These are phyloP conservation scores for Allolobophora icterica DNA, from an alignment of 2,888 invertebrate genomes.

Conservation along the genomic window DNA sequence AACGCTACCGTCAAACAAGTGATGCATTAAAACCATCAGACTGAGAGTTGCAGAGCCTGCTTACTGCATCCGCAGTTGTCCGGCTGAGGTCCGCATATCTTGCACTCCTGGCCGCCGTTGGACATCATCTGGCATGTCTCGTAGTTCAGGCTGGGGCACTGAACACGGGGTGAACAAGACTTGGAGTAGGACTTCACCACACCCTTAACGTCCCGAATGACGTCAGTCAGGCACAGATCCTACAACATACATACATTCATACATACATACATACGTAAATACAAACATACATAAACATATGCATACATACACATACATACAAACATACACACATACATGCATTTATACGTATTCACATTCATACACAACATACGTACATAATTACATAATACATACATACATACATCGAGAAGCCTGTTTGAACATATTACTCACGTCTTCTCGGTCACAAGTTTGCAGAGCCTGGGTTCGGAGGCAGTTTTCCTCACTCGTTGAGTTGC, in stretches of 20 bases:
- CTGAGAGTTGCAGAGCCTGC: background rate
- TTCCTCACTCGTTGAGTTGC: background rate
- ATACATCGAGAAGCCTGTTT: too few relatives aligned
- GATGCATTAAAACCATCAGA: background rate
- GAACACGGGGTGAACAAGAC: background rate
- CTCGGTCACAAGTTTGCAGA: background rate
- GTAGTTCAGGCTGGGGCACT: background rate
- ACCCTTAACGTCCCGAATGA: background rate
- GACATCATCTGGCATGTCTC: background rate
- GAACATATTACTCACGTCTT: background rate
- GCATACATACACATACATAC: too few relatives aligned
- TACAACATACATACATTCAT: background rate
- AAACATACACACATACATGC: too few relatives aligned
- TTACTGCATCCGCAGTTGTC: constrained; percentile 25
- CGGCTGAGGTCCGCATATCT: background rate
- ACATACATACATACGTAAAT: too few relatives aligned
- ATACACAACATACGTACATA: too few relatives aligned
- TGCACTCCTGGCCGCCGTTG: background rate
- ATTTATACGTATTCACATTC: too few relatives aligned
- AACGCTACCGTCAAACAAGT: too few relatives aligned
- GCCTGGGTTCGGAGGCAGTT: background rate
- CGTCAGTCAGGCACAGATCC: background rate
- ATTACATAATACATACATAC: too few relatives aligned
- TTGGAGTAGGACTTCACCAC: background rate
- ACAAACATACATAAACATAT: too few relatives aligned